Base-by-base conservation (phyloP, 35 echinoderm and acorn worm species). In the Heliocidaris erythrogramma region DNA sequence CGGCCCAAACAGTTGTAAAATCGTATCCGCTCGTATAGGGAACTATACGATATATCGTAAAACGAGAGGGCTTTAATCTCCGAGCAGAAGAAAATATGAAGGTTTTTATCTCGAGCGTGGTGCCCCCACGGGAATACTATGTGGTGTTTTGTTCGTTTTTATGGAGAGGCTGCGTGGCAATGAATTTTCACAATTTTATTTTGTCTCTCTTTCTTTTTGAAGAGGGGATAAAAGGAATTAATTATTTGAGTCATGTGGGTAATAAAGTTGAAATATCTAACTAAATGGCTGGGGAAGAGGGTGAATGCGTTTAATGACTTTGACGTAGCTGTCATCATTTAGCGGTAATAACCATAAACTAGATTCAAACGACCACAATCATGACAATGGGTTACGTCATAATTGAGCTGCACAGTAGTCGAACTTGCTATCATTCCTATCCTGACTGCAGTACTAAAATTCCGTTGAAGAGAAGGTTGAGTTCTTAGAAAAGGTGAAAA, bases 1-100 rank as follows among this genome's bases (percentile, higher is more conserved):
- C 47, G 87, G 31, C 47, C 87, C 87, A 89, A 89, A 89, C 87
- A 89, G 87, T 89, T 89, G 87, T 89, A 89, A 89, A 89, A 89
- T 89, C 18, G 87, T 13, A 89, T 89, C 87, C 87, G 87, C 87
- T 89, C 87, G 87, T 89, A 89, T 89, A 89, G 87, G 14, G 18
- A 32, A 48, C 31, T 89, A 89, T 89, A 89, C 87, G 87, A 89
- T 89, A 47, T 48, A 89, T 89, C 87, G 87, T 89, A 89, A 89
- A 89, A 89, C 31, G 87, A 42, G 87, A 89, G 87, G 29, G 47
- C 87, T 89, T 89, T 48, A 89, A 89, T 89, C 87, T 89, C 16
- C 31, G 32, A 89, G 87, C 32, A 47, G 31, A n/a, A 42, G 87
- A 89, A 89, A 89, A 84, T 89, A 89, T 89, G 31, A 48, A 89